Conservation (phyloP, 2,113 vertebrate genomes). For the Malurus cyaneus region DNA sequence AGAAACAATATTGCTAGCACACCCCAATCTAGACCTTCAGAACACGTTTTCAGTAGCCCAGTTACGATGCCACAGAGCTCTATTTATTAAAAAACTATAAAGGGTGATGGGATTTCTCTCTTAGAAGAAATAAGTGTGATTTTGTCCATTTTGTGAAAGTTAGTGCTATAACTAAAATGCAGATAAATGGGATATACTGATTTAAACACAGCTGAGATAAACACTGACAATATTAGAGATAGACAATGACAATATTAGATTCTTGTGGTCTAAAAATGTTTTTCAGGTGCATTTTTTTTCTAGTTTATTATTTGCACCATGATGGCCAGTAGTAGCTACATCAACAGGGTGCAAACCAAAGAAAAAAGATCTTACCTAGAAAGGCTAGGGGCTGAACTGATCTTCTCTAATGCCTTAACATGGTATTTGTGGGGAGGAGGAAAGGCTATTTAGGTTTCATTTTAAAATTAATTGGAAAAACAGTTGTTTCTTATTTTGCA, state of each 20-base stretch:
- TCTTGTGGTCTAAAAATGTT: neutral
- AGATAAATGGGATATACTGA: neutral
- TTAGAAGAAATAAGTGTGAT: neutral
- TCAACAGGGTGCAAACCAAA: neutral
- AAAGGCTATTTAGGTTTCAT: neutral
- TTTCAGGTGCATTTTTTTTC: neutral
- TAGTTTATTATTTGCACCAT: neutral
- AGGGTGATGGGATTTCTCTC: neutral
- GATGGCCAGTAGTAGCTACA: neutral
- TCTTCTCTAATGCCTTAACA: neutral
- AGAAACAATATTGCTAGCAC: neutral
- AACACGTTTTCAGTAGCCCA: neutral
- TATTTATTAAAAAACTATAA: neutral
- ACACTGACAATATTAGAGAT: neutral
- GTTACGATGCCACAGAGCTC: neutral
- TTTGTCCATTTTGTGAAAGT: neutral
- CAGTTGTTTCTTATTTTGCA: neutral
- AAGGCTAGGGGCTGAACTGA: neutral
- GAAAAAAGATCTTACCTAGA: neutral
- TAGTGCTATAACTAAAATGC: neutral
- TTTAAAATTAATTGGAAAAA: neutral
- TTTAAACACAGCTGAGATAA: neutral
- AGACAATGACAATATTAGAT: neutral
- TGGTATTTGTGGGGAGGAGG: neutral
- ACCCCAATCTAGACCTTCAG: neutral